Conservation (phyloP, 1,140 invertebrate species). For the Diprion similis region DNA sequence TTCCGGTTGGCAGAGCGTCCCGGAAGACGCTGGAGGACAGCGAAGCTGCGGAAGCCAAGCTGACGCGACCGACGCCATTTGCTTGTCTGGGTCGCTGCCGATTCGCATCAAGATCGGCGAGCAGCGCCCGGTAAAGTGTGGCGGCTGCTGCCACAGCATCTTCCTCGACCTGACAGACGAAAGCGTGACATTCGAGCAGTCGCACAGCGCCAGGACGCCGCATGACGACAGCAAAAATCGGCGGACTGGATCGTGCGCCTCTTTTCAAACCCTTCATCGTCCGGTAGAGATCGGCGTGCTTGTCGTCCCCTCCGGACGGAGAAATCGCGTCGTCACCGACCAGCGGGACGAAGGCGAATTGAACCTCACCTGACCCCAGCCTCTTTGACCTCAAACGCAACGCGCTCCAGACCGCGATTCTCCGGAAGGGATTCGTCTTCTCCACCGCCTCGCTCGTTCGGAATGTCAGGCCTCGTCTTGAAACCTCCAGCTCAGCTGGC, state of each 20-base stretch:
- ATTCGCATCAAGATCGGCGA: conserved; percentile 76
- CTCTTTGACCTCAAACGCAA: conserved; percentile 44
- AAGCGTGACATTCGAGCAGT: conserved; percentile 88
- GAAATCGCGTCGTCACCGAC: conserved; percentile 71
- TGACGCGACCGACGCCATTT: conserved; percentile 76
- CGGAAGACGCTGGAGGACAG: conserved; percentile 51
- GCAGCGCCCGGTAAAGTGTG: conserved; percentile 84
- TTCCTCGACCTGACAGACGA: conserved; percentile 85
- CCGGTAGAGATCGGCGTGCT: conserved; percentile 56
- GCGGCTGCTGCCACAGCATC: conserved; percentile 90
- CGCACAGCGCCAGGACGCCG: conserved; percentile 78
- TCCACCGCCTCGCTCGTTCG: conserved; percentile 48
- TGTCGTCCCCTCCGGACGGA: conserved; percentile 47
- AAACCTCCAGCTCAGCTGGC: conserved; percentile 54
- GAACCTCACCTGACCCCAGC: conserved; percentile 42
- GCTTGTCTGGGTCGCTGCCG: conserved; percentile 66
- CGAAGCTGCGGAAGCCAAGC: conserved; percentile 62
- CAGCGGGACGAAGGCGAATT: conserved; percentile 83
- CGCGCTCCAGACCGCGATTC: conserved; percentile 88
- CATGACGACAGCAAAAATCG: conserved; percentile 92
- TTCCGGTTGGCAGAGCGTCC: conserved; percentile 65
- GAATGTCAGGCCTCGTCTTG: conserved; percentile 52
- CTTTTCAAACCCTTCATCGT: conserved; percentile 53
- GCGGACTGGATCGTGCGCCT: conserved; percentile 70
- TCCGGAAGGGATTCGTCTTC: conserved; percentile 74